Evolutionary conservation across 2,888 invertebrate genomes (phyloP).

Genomic region (Ophion costatus): DNA sequence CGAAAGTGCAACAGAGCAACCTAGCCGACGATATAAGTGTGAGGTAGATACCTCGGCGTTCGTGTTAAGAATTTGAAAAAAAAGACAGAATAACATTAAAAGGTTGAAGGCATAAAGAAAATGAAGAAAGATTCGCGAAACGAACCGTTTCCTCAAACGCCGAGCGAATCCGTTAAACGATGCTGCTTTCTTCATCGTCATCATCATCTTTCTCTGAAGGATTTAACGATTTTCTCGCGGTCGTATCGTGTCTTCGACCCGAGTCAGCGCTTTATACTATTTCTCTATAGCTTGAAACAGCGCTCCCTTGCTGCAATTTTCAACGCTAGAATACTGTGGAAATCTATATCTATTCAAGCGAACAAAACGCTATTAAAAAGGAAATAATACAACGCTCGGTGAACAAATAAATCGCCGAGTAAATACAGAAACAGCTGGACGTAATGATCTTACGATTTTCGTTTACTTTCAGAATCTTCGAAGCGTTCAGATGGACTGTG

Average conservation of each 20-base stretch:
- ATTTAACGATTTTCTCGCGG: slow-evolving; percentile 51
- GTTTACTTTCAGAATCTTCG: slow-evolving; percentile 58
- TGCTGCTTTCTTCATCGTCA: slow-evolving; percentile 23
- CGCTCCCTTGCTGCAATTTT: slow-evolving; percentile 8
- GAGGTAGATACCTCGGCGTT: slow-evolving; percentile 24
- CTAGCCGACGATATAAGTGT: slow-evolving; percentile 29
- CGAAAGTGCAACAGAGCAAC: background rate
- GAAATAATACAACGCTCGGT: background rate
- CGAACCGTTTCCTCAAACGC: slow-evolving; percentile 55
- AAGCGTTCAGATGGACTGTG: slow-evolving; percentile 47
- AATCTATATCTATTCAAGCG: slow-evolving; percentile 4
- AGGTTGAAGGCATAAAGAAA: background rate
- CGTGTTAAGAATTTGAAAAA: background rate
- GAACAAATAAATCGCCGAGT: slow-evolving; percentile 11
- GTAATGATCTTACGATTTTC: slow-evolving; percentile 40
- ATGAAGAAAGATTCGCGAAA: slow-evolving; percentile 44
- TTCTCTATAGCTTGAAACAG: slow-evolving; percentile 9
- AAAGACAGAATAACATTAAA: slow-evolving; percentile 9
- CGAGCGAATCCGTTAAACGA: slow-evolving; percentile 30
- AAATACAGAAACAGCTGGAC: slow-evolving; percentile 3
- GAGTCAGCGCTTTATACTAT: background rate
- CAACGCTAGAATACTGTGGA: background rate
- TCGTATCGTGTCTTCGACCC: background rate
- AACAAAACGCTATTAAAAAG: background rate
- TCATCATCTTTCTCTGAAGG: slow-evolving; percentile 34